Conservation (phyloP, 2,888 invertebrate genomes). For the Apotomis betuletana region DNA sequence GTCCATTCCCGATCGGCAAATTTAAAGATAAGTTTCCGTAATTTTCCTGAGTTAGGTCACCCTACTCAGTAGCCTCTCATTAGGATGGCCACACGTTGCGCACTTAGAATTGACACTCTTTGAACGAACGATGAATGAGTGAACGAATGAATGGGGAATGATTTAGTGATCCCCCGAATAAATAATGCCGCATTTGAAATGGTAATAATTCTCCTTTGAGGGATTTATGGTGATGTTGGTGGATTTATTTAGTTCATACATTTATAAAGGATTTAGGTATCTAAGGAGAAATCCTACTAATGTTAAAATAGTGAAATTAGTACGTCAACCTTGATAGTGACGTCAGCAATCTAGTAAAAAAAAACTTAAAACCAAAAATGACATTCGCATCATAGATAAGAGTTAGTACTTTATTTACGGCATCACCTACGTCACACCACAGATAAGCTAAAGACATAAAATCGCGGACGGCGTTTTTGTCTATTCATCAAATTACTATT, state of each 20-base stretch:
- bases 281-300: too few species aligned
- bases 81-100: slow-evolving; percentile 37
- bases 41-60: not conserved
- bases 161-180: slow-evolving; percentile 26
- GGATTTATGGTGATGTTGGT: slow-evolving; percentile 7
- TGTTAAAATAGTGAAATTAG: too few species aligned
- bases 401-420: too few species aligned
- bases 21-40: not conserved
- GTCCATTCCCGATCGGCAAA: too few species aligned
- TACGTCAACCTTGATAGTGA: too few species aligned
- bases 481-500: too few species aligned
- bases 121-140: slow-evolving; percentile 34
- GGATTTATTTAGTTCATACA: slow-evolving; percentile 7
- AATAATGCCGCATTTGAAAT: slow-evolving; percentile 20
- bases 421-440: too few species aligned
- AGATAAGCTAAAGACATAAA: too few species aligned
- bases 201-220: slow-evolving; percentile 19
- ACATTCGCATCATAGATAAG: too few species aligned
- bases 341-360: too few species aligned
- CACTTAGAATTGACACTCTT: slow-evolving; percentile 37
- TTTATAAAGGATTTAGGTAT: not conserved
- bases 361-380: too few species aligned
- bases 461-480: too few species aligned
- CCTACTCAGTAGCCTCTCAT: slow-evolving; percentile 36
- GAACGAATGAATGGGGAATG: slow-evolving; percentile 35